Evolutionary conservation across 2,113 vertebrate species (phyloP), one percentile per base, ranked within the genome.

Genomic region (Scomber scombrus): DNA sequence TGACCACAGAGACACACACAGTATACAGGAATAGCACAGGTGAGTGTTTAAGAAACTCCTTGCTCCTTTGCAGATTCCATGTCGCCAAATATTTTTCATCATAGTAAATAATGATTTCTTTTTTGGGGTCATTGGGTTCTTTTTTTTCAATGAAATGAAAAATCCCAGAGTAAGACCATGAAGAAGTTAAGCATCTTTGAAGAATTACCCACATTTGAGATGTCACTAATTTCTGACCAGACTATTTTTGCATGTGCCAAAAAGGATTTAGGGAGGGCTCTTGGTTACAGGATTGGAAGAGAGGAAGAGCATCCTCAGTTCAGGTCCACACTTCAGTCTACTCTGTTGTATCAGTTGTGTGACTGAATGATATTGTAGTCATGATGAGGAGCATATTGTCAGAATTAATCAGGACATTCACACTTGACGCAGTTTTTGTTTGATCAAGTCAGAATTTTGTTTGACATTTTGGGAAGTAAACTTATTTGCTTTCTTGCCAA

Each of bases 21-120:
- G 94, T 62, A 3, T 94, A 95, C 91, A 96, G 96, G 91, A 94
- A 93, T 83, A 96, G 82, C 74, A 94, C 96, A 96, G 97, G 98
- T 99, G 93, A 92, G 88, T 86, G 14, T 10, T 43, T 5, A 50
- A 70, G 34, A 45, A 31, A 21, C 11, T 34, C n/a, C 5, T 47
- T 31, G 6, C 11, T 13, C 16, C 21, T n/a, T 14, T 31, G 40
- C 12, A 45, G 4, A 56, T 34, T 43, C 49, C 7, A 11, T 3
- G 49, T 77, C 45, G 55, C 45, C 10, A 4, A 61, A 18, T 55
- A 40, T 55, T 7, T 21, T 43, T 52, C 16, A 58, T 23, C 21
- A 29, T 21, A 26, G 3, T 19, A 18, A 47, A 34, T 55, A n/a
- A 46, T 31, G 13, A 4, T 10, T 3, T 56, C 15, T 62, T 11